Conservation (phyloP, 2,888 invertebrate species). For the Andrena bucephala region DNA sequence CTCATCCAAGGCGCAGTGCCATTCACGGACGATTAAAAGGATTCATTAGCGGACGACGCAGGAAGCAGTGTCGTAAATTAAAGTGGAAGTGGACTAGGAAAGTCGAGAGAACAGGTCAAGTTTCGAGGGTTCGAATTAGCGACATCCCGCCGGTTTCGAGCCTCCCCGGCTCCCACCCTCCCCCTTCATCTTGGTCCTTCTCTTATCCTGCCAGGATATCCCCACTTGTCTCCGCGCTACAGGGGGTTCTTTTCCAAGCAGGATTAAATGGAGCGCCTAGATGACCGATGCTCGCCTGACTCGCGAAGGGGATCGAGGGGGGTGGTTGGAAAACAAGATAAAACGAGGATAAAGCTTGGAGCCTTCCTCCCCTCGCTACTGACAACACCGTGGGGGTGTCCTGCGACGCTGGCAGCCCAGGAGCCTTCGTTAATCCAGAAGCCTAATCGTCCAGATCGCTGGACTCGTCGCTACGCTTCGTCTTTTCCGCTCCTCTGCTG, state of each 20-base stretch:
- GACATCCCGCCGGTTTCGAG: conserved; percentile 73
- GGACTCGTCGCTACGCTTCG: conserved; percentile 43
- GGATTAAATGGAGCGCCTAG: conserved; percentile 84
- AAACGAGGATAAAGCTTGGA: conserved; percentile 82
- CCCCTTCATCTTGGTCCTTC: conserved; percentile 47
- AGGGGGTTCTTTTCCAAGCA: conserved; percentile 80
- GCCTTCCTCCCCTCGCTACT: conserved; percentile 36
- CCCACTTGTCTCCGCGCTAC: conserved; percentile 77
- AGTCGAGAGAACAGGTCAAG: conserved; percentile 70
- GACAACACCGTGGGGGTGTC: conserved; percentile 50
- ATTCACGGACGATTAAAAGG: conserved; percentile 48
- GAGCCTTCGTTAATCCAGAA: conserved; percentile 74
- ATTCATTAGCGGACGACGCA: conserved; percentile 15
- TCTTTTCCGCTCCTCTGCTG: not conserved
- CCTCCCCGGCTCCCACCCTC: conserved; percentile 47
- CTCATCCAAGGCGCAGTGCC: not conserved
- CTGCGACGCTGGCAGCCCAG: conserved; percentile 59
- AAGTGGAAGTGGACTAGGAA: conserved; percentile 47
- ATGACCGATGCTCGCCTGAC: conserved; percentile 82
- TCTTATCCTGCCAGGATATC: conserved; percentile 81
- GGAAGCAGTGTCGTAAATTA: conserved; percentile 52
- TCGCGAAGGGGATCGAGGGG: conserved; percentile 58
- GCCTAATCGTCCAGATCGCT: conserved; percentile 72
- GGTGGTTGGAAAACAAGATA: conserved; percentile 81
- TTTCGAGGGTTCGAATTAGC: conserved; percentile 82